Base-by-base conservation (phyloP, 2,888 invertebrate genomes). In the Sarcophaga caerulescens region DNA sequence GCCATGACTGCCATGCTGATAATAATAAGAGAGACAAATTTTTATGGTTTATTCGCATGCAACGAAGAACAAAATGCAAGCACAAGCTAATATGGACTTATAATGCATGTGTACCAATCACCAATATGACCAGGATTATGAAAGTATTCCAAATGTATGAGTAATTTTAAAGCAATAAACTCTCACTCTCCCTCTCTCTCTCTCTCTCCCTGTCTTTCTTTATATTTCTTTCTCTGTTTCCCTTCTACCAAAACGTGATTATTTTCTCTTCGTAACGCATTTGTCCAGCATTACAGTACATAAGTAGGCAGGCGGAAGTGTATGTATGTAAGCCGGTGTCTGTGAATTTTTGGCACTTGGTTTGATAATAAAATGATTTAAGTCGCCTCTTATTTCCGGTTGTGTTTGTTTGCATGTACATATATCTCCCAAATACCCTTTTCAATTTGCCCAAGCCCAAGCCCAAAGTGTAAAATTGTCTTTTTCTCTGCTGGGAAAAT, bases 21-120 rank as follows among this genome's bases (percentile, higher is more conserved):
- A 80, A 76, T 75, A 85, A 57, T 45, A 73, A 45, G 70, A 45
- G 65, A 85, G 83, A 76, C 79, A 85, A 83, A 85, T 85, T 82
- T 82, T 85, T 82, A 60, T 75, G 63, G 68, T 80, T 84, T 76
- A 70, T 84, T 62, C 52, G 75, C 69, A 75, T 70, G 75, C 12
- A 12, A 52, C 14, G 17, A 52, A 52, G 52, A 17, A 52, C 4
- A 52, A 52, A 17, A 52, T 52, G 14, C 52, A 52, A 12, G n/a
- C 8, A 65, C 45, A 60, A 57, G 17, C 14, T n/a, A 17, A 60
- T 44, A 35, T 14, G 25, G 44, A 21, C n/a, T 45, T n/a, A 10
- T 1, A 62, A 81, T 23, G 60, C 21, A 14, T 12, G 4, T 11
- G 23, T 10, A 35, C 35, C 35, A 8, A 35, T 35, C 2, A n/a